Base-by-base conservation (phyloP, 2,113 vertebrate genomes). In the Oriolus oriolus region DNA sequence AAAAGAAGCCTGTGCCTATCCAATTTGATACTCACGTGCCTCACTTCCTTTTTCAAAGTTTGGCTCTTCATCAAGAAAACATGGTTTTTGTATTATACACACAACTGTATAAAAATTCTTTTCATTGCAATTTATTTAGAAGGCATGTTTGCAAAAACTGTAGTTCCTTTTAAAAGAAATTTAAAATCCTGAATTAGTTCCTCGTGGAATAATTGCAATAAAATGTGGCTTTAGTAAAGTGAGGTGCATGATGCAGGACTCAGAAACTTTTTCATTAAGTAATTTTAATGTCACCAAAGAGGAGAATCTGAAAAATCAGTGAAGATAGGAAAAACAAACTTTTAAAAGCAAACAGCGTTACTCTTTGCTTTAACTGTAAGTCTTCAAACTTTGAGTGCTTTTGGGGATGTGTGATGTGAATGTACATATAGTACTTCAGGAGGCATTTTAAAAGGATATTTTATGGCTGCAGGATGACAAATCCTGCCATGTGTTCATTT, bases 1-100 rank as follows among this genome's bases (percentile, higher is more conserved):
- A 64, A 90, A 89, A 94, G 93, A 95, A 97, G 94, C 86, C 85
- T 90, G 97, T 98, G 98, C 98, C 98, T 98, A 84, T 96, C 86
- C 92, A 92, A 30, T 97, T 96, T 96, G 75, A 97, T 84, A 79
- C 87, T 95, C 85, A 96, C 0, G 70, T 97, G 97, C 97, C 98
- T 98, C 94, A 96, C 75, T 93, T 95, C 85, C 83, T 94, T 91
- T 90, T 90, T 95, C 79, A 81, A 70, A 94, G 47, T 96, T 82
- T 92, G 90, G 22, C 82, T 97, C 65, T 96, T 96, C 57, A 24
- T 86, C 87, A 64, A 90, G 88, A 94, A 96, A 96, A 84, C 64
- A 56, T 2, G 4, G 42, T 90, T 41, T 96, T 95, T 94, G 74
- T 87, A 73, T 93, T 84, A 96, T 96, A 97, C 91, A 97, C 90